These are phyloP conservation scores for Marmota flaviventris DNA, from an alignment of 2,113 vertebrate species.

Conservation along the genomic window DNA sequence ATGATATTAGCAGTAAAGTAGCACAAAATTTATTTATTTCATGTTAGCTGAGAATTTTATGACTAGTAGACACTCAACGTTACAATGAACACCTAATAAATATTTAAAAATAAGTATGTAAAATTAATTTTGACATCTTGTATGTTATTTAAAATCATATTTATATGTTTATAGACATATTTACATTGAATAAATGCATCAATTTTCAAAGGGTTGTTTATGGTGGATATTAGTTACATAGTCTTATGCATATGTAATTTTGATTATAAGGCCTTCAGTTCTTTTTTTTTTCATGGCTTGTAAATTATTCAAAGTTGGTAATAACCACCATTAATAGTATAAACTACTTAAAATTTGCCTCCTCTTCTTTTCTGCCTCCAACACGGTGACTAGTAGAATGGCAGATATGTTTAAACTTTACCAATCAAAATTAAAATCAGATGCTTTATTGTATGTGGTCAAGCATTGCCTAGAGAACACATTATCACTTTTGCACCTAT, in stretches of 20 bases:
- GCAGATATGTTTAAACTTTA: not conserved
- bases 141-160: not conserved
- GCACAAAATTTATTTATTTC: not conserved
- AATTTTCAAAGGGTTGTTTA: not conserved
- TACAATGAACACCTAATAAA: slow-evolving; percentile 55
- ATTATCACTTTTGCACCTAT: not conserved
- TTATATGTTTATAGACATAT: not conserved
- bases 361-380: not conserved
- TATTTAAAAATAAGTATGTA: slow-evolving; percentile 37
- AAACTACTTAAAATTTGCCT: not conserved
- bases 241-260: not conserved
- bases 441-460: not conserved
- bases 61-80: not conserved
- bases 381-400: not conserved
- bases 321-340: not conserved
- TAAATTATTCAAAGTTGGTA: not conserved
- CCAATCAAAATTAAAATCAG: not conserved
- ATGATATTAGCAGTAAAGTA: slow-evolving; percentile 27
- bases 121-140: not conserved
- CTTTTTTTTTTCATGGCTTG: not conserved
- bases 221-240: not conserved
- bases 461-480: not conserved
- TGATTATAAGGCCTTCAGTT: not conserved
- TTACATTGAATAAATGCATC: not conserved
- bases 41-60: slow-evolving; percentile 58